Evolutionary conservation across 1,140 invertebrate species (phyloP).

Genomic region (Pomacea maculata): DNA sequence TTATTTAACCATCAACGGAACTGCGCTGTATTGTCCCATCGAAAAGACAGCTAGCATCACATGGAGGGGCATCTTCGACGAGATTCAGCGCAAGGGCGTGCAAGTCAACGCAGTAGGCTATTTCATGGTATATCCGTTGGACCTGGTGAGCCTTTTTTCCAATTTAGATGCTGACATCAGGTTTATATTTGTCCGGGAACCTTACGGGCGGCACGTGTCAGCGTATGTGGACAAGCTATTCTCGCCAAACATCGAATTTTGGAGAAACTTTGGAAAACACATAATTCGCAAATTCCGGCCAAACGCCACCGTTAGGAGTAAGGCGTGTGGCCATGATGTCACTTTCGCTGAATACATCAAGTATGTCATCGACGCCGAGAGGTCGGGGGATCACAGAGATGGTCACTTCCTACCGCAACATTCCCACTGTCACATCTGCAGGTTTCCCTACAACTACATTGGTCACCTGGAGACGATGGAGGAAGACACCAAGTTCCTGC

Average conservation of each 20-base stretch:
- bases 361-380: conserved; percentile 50
- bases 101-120: neutral
- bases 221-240: conserved; percentile 59
- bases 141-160: neutral
- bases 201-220: conserved; percentile 50
- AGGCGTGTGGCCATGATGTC: conserved; percentile 53
- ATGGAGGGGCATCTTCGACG: neutral
- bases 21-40: conserved; percentile 8
- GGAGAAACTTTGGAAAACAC: conserved; percentile 47
- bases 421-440: conserved; percentile 3
- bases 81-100: neutral
- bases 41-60: conserved; percentile 18
- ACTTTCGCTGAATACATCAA: conserved; percentile 54
- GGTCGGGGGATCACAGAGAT: conserved; percentile 35
- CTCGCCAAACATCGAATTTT: conserved; percentile 57
- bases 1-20: neutral
- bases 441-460: conserved; percentile 4
- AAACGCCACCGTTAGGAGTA: conserved; percentile 23
- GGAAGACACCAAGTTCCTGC: conserved; percentile 17
- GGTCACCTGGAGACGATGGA: conserved; percentile 17
- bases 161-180: neutral
- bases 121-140: neutral
- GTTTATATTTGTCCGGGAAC: conserved; percentile 56
- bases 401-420: conserved; percentile 11
- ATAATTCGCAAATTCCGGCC: conserved; percentile 43